Base-by-base conservation (phyloP, 2,113 vertebrate species). In the Pongo abelii region DNA sequence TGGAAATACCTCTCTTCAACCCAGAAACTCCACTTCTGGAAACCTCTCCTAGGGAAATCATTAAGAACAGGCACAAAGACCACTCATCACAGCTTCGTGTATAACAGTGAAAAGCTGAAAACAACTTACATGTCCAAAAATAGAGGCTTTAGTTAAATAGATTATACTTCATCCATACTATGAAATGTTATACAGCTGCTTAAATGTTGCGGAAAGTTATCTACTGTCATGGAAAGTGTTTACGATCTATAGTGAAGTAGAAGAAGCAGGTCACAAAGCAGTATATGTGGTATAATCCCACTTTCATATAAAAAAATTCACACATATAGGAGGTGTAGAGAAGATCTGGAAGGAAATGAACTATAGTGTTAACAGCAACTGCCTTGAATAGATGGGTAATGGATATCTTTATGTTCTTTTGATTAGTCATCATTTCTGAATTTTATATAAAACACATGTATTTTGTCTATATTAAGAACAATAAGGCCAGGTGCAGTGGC, bases 21-120 rank as follows among this genome's bases (percentile, higher is more conserved):
- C 72, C 75, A 92, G 93, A 94, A 90, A 32, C 69, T 78, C 59
- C 22, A 81, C 67, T 83, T 89, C 95, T n/a, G 20, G 38, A 18
- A 84, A 85, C 30, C 57, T 77, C 74, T 94, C 61, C 59, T 9
- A 18, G 32, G 61, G 48, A 88, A 55, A 6, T 3, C 43, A n/a
- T 16, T 10, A 67, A 77, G 81, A 84, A 84, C 18, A 13, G 57
- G 84, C 13, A 64, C 61, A 67, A 48, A 84, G 48, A 46, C 79
- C 95, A 3, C 57, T 50, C n/a, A 3, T 48, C 84, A 59, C 70
- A 52, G 64, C 52, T 46, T 61, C 3, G 17, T 0, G 16, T 6
- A 0, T 5, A 27, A 75, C 35, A 2, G 11, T n/a, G 83, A 93
- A 40, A 89, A 79, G 52, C 48, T 52, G 43, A 57, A 61, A 83